Conservation (phyloP, 2,888 invertebrate genomes). For the Catotricha subobsoleta region DNA sequence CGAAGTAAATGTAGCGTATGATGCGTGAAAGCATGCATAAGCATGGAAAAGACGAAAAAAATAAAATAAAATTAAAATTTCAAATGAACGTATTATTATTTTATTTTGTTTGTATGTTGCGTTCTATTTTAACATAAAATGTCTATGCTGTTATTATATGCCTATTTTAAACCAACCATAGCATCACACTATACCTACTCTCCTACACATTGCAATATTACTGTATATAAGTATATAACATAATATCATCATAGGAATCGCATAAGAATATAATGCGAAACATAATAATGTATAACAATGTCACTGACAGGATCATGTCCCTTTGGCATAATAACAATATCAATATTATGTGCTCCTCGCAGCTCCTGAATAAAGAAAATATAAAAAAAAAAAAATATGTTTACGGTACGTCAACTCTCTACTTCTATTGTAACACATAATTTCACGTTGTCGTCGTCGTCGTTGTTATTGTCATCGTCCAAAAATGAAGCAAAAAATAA, state of each 20-base stretch:
- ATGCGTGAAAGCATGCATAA: too few species aligned
- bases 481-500: neutral
- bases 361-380: too few species aligned
- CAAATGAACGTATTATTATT: neutral
- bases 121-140: too few species aligned
- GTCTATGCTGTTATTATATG: too few species aligned
- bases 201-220: too few species aligned
- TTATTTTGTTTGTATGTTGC: too few species aligned
- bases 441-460: too few species aligned
- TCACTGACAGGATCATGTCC: neutral
- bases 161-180: too few species aligned
- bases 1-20: slow-evolving; percentile 1
- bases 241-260: too few species aligned
- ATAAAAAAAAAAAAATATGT: slow-evolving; percentile 1
- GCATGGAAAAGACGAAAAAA: neutral
- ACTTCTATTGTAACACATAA: slow-evolving; percentile 4
- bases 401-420: slow-evolving; percentile 2
- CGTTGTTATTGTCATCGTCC: too few species aligned
- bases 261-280: neutral
- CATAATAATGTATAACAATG: neutral
- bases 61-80: slow-evolving; percentile 1
- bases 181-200: too few species aligned
- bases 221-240: too few species aligned
- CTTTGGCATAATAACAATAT: slow-evolving; percentile 3
- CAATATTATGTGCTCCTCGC: neutral